Evolutionary conservation across 2,888 invertebrate genomes (phyloP), one percentile per base, ranked within the genome.

Genomic region (Conistra vaccinii): DNA sequence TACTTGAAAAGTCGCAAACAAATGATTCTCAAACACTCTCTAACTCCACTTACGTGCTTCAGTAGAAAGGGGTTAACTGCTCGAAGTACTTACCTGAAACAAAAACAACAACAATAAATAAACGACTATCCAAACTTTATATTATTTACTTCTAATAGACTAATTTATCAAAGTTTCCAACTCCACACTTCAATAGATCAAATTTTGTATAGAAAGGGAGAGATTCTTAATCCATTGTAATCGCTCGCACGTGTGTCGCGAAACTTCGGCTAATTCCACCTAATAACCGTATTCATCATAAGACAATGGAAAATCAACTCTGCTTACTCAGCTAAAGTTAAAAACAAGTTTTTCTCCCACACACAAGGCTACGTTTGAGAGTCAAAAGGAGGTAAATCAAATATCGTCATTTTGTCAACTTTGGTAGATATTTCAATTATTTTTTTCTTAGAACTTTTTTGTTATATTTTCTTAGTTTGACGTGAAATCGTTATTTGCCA

Each of bases 21-120:
- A 81, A 81, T 69, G 55, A 73, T 57, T 68, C 76, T 14, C 51
- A 39, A 85, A 81, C 75, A 58, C 62, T 39, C 62, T 39, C 58
- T 42, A 74, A 81, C 66, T 85, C 81, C 69, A 85, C 69, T 82
- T 72, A 85, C 82, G 66, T 69, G 65, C 62, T 81, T 57, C 57
- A 62, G 55, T 66, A 32, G 62, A 71, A 78, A 72, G 23, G 73
- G 73, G 73, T 77, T 78, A 75, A 87, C 76, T 61, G 80, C 69
- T 72, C 60, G 51, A 63, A 74, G 81, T 88, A 95, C 95, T 95
- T 93, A 95, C 95, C 95, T 95, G 94, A 90, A 95, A 95, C 92
- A 94, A 94, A 91, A 92, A 90, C 87, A 91, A 80, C 68, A 78
- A 79, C 80, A 80, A 86, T 90, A 85, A 89, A 85, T 89, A 88